These are phyloP conservation scores for Eulacestoma nigropectus DNA, from an alignment of 2,113 vertebrate species.

Conservation along the genomic window DNA sequence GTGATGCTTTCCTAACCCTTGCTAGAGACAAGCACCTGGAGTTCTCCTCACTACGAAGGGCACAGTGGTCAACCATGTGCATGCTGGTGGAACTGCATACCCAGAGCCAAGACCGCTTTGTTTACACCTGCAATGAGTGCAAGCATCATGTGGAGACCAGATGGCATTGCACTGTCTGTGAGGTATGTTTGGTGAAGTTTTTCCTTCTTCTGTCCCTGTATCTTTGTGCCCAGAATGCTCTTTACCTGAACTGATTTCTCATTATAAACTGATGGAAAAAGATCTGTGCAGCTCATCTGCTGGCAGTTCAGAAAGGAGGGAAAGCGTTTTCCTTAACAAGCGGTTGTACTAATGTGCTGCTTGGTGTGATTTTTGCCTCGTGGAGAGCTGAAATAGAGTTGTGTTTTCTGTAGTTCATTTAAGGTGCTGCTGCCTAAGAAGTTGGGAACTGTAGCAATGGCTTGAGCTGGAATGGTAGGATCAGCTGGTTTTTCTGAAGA, in stretches of 20 bases:
- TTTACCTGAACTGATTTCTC: background rate
- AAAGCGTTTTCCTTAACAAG: background rate
- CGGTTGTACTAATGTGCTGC: background rate
- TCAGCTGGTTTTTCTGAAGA: background rate
- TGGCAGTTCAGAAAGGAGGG: background rate
- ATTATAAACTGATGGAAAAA: background rate
- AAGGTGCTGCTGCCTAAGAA: background rate
- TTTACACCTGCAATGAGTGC: slow-evolving; percentile 98
- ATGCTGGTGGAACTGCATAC: slow-evolving; percentile 98
- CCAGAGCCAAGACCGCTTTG: slow-evolving; percentile 97
- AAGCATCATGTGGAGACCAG: slow-evolving; percentile 96
- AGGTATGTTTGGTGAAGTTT: slow-evolving; percentile 74
- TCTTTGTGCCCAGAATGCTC: background rate
- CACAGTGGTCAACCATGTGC: slow-evolving; percentile 96
- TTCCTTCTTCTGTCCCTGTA: background rate
- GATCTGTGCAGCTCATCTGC: background rate
- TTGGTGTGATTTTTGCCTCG: background rate
- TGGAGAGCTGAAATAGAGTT: background rate
- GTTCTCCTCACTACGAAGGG: slow-evolving; percentile 91
- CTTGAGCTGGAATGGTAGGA: background rate
- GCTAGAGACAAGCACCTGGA: slow-evolving; percentile 96
- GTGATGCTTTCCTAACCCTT: slow-evolving; percentile 95
- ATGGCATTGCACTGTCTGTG: slow-evolving; percentile 97
- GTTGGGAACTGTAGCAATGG: background rate
- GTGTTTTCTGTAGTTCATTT: background rate